Evolutionary conservation across 1,140 invertebrate genomes (phyloP), one percentile per base, ranked within the genome.

Genomic region (Papilio polytes): DNA sequence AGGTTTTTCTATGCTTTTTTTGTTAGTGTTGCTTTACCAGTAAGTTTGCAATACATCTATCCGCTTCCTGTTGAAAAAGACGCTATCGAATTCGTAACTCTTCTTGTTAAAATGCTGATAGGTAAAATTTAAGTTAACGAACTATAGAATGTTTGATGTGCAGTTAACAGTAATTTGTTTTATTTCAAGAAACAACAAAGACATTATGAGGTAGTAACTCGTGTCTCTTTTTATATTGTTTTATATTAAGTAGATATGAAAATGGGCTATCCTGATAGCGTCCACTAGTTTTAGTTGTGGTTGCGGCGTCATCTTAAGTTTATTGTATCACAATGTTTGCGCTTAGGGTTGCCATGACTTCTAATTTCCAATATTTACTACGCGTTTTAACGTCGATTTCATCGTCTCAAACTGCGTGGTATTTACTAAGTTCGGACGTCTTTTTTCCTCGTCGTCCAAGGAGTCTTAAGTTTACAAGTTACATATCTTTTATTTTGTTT

Each of bases 301-400:
- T 66, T 31, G 63, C 13, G 63, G 13, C 3, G 7, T 70, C 26
- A 70, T 26, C 22, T 13, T 66, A 66, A 66, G 31, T 70, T 70
- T 70, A 70, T 70, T 70, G 63, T 70, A 15, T 26, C 63, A 70
- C 63, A 70, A 70, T 26, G 63, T 15, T 3, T 63, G 59, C 10
- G 63, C 9, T 56, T 56, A 56, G 53, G 53, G 53, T 7, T 56
- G 53, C n/a, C 53, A 56, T n/a, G 8, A 18, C 15, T 53, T 53
- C 15, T 0, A 2, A 15, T 18, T n/a, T 13, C 1, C 12, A 13
- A 51, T 51, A n/a, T n/a, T n/a, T n/a, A n/a, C n/a, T n/a, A n/a
- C n/a, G n/a, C n/a, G n/a, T n/a, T n/a, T n/a, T n/a, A n/a, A n/a
- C n/a, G 6, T 53, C 7, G 15, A 18, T n/a, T 2, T 56, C 2